A percentile compares a stretch with the other conserved stretches of the same genome.
These are phyloP conservation scores for Dasyprocta punctata DNA, from an alignment of 2,113 vertebrate genomes.

Conservation along the genomic window DNA sequence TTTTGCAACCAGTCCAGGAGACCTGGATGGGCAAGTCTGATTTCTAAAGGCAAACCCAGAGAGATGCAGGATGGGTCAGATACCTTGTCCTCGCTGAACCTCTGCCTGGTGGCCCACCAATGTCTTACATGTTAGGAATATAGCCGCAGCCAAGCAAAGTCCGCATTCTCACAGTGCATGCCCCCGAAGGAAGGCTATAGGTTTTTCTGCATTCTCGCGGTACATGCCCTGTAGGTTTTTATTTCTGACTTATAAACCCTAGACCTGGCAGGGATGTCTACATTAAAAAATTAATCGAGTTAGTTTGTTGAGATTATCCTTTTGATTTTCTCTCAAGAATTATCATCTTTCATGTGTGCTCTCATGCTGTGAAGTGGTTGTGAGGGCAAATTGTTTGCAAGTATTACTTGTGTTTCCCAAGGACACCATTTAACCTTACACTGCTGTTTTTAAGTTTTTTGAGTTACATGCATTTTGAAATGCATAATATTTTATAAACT, in stretches of 20 bases:
- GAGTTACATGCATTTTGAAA: constrained; percentile 39
- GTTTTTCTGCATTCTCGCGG: too few species aligned
- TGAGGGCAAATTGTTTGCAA: constrained; percentile 35
- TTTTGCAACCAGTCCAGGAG: neutral
- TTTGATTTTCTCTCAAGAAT: constrained; percentile 19
- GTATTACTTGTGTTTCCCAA: constrained; percentile 15
- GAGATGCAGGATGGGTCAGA: neutral
- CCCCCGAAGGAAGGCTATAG: too few species aligned
- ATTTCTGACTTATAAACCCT: neutral
- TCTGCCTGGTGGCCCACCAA: neutral
- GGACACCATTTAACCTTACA: constrained; percentile 19
- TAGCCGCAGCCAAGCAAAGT: neutral
- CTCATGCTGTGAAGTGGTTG: neutral
- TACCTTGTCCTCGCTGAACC: neutral
- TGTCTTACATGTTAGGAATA: neutral
- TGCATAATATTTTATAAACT: neutral
- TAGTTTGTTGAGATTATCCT: neutral
- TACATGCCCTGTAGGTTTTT: too few species aligned
- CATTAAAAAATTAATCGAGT: neutral
- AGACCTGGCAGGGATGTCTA: neutral
- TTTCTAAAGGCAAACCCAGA: neutral
- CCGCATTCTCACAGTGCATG: neutral
- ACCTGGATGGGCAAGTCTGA: neutral
- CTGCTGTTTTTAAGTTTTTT: neutral
- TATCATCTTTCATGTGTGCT: neutral